Conservation (phyloP, 2,888 invertebrate species). For the Alsophila aescularia region DNA sequence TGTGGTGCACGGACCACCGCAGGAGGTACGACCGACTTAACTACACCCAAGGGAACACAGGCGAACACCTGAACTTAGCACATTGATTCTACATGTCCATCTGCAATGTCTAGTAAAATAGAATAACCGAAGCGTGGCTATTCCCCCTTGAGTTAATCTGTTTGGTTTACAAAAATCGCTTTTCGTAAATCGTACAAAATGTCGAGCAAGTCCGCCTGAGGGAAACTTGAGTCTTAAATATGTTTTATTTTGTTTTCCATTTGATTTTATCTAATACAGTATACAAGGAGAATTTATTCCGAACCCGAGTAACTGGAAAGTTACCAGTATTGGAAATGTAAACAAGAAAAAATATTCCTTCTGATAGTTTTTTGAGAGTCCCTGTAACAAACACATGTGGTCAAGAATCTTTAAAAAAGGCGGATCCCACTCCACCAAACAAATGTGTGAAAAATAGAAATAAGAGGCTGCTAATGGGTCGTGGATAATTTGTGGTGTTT, state of each 20-base stretch:
- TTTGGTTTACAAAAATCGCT: not conserved
- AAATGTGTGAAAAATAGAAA: no score
- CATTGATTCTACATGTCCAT: constrained; percentile 49
- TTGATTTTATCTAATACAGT: no score
- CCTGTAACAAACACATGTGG: no score
- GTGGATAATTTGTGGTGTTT: no score
- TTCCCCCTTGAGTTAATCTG: not conserved
- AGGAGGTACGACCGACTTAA: constrained; percentile 50
- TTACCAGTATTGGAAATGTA: no score
- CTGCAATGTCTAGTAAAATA: not conserved
- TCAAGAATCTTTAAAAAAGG: no score
- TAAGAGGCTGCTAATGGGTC: no score
- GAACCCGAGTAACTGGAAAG: no score
- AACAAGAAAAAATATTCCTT: no score
- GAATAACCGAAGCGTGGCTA: not conserved
- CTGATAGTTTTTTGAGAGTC: no score
- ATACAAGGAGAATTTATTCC: no score
- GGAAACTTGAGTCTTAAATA: not conserved
- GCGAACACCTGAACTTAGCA: constrained; percentile 50
- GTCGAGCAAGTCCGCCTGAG: not conserved
- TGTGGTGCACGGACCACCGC: constrained; percentile 34
- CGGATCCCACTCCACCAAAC: no score
- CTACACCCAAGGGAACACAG: constrained; percentile 51
- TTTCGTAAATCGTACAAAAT: not conserved
- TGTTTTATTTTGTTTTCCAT: not conserved